phyloP scores from a whole-genome alignment of 2,888 invertebrate species.

The Netelia virgata region DNA sequence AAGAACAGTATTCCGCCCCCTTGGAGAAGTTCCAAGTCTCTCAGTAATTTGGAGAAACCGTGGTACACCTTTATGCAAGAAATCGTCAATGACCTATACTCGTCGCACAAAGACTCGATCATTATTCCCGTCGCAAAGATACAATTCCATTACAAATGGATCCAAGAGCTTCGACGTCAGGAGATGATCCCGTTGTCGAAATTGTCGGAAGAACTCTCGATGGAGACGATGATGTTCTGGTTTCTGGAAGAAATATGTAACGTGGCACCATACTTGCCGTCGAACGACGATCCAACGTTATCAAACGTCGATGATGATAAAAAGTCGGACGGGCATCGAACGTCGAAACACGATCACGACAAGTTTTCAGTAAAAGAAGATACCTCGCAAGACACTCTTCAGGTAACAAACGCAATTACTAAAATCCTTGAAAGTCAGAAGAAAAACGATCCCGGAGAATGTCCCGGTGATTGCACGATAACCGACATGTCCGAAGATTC shows the following conservation, averaged over 20 bases:
- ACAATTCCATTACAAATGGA: conserved; percentile 73
- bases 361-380: background rate
- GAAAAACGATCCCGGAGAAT: background rate
- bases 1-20: conserved; percentile 25
- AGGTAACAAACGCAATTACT: no score
- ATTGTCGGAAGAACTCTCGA: conserved; percentile 7
- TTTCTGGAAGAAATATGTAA: conserved; percentile 76
- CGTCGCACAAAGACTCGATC: conserved; percentile 67
- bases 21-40: conserved; percentile 30
- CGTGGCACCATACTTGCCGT: conserved; percentile 33
- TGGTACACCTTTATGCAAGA: conserved; percentile 79
- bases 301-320: background rate
- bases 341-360: background rate
- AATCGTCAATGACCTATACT: conserved; percentile 78
- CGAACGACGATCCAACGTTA: background rate
- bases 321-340: background rate
- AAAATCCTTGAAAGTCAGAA: background rate
- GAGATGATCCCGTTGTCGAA: conserved; percentile 38
- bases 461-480: background rate
- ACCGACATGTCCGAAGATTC: background rate
- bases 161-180: conserved; percentile 73
- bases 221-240: conserved; percentile 74
- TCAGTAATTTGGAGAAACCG: conserved; percentile 72
- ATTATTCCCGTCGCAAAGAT: conserved; percentile 72
- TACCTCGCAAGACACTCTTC: background rate